Evolutionary conservation across 1,140 invertebrate genomes (phyloP), one percentile per base, ranked within the genome.

Genomic region (Cotesia vestalis): DNA sequence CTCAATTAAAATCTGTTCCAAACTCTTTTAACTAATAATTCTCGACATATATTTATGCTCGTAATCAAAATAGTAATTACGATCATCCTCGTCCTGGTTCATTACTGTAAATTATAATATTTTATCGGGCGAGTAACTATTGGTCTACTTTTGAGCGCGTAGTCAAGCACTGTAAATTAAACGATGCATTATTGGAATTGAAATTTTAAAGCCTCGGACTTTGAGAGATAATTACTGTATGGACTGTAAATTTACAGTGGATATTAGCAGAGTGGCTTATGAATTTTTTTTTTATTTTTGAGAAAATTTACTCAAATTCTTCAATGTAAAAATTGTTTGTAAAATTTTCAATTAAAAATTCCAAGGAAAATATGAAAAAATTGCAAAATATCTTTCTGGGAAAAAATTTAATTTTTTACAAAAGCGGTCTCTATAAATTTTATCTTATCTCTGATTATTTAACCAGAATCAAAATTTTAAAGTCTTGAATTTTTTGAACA

Each of bases 181-280:
- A 46, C 40, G 53, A 55, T 55, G 53, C 53, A 55, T 55, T 55
- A 55, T 55, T 55, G 53, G 53, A 55, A 55, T 55, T 55, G 12
- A n/a, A 55, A 55, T 55, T 55, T 14, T 55, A 55, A 55, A 55
- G 12, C n/a, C 17, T 55, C 17, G 12, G 0, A 12, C 53, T 55
- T 55, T 11, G n/a, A 55, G 17, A 55, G 12, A 9, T n/a, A 55
- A 55, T 55, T 55, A 14, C 3, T 55, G 53, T 55, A 55, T 17
- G 12, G 1, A 55, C 12, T n/a, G 17, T 17, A 17, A 55, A 55
- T 17, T 55, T 14, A 55, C 53, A n/a, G 12, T 51, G 4, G 12
- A 51, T 9, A 9, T 8, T 9, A 51, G 8, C 12, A 51, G 12
- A 51, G 46, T 51, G 8, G 1, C 1, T 51, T n/a, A 51, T 51